Evolutionary conservation across 1,140 invertebrate species (phyloP).

Genomic region (Andrena cerasifolii): DNA sequence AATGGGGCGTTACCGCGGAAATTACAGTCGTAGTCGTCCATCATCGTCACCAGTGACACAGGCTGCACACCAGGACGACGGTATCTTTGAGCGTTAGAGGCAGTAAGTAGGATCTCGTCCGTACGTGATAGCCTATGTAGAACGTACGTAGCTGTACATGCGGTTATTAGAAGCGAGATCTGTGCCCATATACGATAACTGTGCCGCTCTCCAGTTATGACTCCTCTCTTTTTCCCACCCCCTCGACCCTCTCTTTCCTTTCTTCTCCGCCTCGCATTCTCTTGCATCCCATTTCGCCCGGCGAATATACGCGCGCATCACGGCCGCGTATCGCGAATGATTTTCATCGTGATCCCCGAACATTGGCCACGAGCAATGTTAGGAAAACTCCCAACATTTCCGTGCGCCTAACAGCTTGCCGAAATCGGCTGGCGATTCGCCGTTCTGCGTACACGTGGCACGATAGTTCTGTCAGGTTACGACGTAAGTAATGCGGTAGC

Average conservation of each 20-base stretch:
- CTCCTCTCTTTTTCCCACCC: conserved; percentile 51
- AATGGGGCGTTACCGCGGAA: conserved; percentile 51
- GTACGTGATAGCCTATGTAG: conserved; percentile 61
- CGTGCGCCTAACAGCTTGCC: too few species aligned
- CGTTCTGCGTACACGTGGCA: too few species aligned
- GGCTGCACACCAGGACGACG: neutral
- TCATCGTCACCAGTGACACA: conserved; percentile 60
- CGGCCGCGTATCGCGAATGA: too few species aligned
- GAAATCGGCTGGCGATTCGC: too few species aligned
- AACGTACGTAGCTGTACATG: conserved; percentile 70
- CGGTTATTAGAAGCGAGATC: conserved; percentile 72
- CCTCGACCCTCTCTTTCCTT: too few species aligned
- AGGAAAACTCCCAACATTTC: too few species aligned
- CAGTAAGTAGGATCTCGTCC: conserved; percentile 52
- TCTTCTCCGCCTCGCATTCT: neutral
- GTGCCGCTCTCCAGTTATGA: conserved; percentile 72
- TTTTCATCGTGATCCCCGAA: too few species aligned
- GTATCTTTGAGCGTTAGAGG: conserved; percentile 12
- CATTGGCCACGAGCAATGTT: too few species aligned
- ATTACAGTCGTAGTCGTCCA: conserved; percentile 60
- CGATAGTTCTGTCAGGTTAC: too few species aligned
- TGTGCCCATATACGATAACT: conserved; percentile 71
- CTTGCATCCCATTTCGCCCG: neutral
- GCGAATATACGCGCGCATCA: neutral
- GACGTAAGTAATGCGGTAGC: too few species aligned